Conservation (phyloP, 2,888 invertebrate species). For the Tetropium fuscum region DNA sequence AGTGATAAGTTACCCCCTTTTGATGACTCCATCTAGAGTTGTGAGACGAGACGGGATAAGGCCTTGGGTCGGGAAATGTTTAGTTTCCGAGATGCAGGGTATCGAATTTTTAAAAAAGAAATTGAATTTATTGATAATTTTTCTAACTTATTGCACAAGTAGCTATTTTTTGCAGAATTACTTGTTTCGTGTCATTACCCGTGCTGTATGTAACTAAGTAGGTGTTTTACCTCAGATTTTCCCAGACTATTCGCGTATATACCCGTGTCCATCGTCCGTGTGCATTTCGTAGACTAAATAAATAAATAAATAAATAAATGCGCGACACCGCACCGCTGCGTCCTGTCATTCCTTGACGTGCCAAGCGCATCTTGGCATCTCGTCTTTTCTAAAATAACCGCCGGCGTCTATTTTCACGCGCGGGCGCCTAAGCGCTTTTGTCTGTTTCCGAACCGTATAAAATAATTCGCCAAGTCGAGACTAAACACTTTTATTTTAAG, state of each 20-base stretch:
- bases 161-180: no score
- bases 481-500: conserved; percentile 6
- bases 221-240: background rate
- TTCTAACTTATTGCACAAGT: no score
- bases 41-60: no score
- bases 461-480: conserved; percentile 3
- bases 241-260: conserved; percentile 3
- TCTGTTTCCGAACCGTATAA: background rate
- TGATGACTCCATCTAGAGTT: no score
- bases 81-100: no score
- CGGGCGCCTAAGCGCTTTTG: conserved; percentile 32
- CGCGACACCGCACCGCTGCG: conserved; percentile 5
- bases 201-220: background rate
- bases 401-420: conserved; percentile 31
- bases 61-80: no score
- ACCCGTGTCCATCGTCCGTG: conserved; percentile 1
- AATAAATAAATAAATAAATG: conserved; percentile 21
- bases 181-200: background rate
- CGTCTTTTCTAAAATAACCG: conserved; percentile 41
- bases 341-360: conserved; percentile 32
- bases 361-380: conserved; percentile 45
- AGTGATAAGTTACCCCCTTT: no score
- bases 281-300: conserved; percentile 13
- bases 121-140: no score
- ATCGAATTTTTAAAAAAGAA: no score